These are phyloP conservation scores for Actinernus sp. DNA, from an alignment of 92 coral and sea anemone genomes.

Conservation along the genomic window DNA sequence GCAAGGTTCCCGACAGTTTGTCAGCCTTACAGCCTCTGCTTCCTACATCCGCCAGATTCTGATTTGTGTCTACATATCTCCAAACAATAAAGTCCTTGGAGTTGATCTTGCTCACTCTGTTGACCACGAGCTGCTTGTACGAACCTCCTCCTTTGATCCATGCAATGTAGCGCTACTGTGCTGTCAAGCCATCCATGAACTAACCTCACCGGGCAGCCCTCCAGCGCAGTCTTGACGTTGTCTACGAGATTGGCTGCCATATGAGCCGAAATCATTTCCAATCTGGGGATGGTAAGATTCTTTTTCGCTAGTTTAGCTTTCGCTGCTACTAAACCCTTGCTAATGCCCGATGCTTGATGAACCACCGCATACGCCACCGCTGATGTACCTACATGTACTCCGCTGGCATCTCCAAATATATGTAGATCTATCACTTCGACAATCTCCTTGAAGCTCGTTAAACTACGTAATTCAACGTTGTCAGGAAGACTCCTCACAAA, in stretches of 20 bases:
- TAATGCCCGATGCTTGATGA: constrained; percentile 18
- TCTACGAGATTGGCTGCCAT: constrained; percentile 34
- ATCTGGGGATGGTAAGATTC: constrained; percentile 26
- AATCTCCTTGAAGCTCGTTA: too few relatives aligned
- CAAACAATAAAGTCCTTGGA: too few relatives aligned
- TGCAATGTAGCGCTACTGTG: constrained; percentile 44
- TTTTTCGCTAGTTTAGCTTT: constrained; percentile 57
- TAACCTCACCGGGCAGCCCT: constrained; percentile 5
- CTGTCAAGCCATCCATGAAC: constrained; percentile 64
- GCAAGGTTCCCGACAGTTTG: background rate
- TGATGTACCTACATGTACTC: constrained; percentile 40
- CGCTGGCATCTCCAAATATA: constrained; percentile 69
- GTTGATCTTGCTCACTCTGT: too few relatives aligned
- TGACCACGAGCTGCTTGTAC: too few relatives aligned
- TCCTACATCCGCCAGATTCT: too few relatives aligned
- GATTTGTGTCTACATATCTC: too few relatives aligned
- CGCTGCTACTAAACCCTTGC: constrained; percentile 52
- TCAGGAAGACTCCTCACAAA: too few relatives aligned
- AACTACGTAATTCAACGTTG: too few relatives aligned
- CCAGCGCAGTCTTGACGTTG: constrained; percentile 24
- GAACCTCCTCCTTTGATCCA: constrained; percentile 49
- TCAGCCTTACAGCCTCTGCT: background rate
- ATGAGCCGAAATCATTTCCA: constrained; percentile 69
- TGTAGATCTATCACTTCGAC: too few relatives aligned
- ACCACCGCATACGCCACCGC: constrained; percentile 39